These are phyloP conservation scores for Arbacia lixula DNA, from an alignment of 53 echinoderm and acorn worm genomes.

Conservation along the genomic window DNA sequence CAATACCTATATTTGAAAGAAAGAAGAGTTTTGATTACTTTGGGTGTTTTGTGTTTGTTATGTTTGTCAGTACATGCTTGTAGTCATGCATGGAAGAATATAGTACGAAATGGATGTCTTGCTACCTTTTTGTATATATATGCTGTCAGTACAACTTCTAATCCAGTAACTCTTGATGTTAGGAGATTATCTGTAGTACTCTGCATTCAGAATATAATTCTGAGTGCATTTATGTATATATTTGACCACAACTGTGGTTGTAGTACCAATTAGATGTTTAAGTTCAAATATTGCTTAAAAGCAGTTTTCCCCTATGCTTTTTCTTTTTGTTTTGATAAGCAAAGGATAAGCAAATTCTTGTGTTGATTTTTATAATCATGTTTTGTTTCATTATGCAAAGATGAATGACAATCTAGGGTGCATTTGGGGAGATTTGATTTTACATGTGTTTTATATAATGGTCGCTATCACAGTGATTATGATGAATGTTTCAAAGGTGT, in stretches of 20 bases:
- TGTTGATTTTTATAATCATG: slow-evolving; percentile 17
- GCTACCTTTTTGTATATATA: slow-evolving; percentile 33
- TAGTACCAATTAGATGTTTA: too few relatives aligned
- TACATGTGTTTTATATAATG: slow-evolving; percentile 22
- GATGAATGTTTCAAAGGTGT: too few relatives aligned
- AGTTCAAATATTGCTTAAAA: slow-evolving; percentile 30
- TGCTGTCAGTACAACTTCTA: slow-evolving; percentile 35
- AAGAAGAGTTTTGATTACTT: too few relatives aligned
- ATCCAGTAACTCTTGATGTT: slow-evolving; percentile 21
- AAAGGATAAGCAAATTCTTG: neutral
- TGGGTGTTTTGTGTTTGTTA: too few relatives aligned
- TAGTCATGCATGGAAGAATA: slow-evolving; percentile 8
- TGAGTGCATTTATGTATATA: slow-evolving; percentile 17
- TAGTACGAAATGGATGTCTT: slow-evolving; percentile 8
- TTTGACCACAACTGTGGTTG: neutral
- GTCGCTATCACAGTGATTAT: too few relatives aligned
- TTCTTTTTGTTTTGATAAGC: neutral
- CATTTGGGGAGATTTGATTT: slow-evolving; percentile 23
- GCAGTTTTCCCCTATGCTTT: slow-evolving; percentile 2
- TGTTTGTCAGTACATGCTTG: slow-evolving; percentile 36
- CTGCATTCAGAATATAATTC: slow-evolving; percentile 6
- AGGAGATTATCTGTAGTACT: slow-evolving; percentile 14
- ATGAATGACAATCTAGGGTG: slow-evolving; percentile 44
- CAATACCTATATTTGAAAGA: too few relatives aligned
- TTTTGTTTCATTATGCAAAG: slow-evolving; percentile 24